phyloP scores from a whole-genome alignment of 1,140 invertebrate species.

The Sycobia sp. region DNA sequence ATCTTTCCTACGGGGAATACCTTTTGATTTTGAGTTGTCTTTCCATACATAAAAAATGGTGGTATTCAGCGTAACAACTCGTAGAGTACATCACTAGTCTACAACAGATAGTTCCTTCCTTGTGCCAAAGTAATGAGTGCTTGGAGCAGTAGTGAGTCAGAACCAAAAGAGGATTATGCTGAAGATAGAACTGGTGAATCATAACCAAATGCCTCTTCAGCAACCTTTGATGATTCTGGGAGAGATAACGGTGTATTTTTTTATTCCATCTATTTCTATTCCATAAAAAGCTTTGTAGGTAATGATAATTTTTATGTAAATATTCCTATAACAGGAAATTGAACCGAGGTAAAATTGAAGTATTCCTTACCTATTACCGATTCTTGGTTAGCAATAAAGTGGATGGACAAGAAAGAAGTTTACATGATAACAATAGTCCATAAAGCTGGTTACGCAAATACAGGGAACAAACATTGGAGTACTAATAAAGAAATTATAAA shows the following conservation, averaged over 20 bases:
- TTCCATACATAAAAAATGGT: too few relatives aligned
- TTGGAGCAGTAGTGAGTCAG: neutral
- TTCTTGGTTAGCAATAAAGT: too few relatives aligned
- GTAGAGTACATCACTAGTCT: slow-evolving; percentile 1
- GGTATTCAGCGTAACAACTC: slow-evolving; percentile 2
- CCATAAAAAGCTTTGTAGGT: slow-evolving; percentile 4
- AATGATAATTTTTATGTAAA: neutral
- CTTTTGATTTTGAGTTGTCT: slow-evolving; percentile 4
- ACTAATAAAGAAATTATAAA: too few relatives aligned
- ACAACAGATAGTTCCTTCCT: neutral
- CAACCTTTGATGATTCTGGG: slow-evolving; percentile 1
- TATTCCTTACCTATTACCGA: too few relatives aligned
- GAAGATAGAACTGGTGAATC: neutral
- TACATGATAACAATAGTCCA: too few relatives aligned
- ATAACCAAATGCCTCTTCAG: neutral
- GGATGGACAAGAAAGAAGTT: too few relatives aligned
- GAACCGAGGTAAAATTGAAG: neutral
- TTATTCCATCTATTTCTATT: neutral
- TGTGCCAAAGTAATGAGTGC: neutral
- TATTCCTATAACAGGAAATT: neutral
- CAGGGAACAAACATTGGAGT: too few relatives aligned
- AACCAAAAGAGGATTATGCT: slow-evolving; percentile 1
- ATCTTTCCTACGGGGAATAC: neutral
- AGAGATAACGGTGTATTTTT: too few relatives aligned
- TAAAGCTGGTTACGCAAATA: too few relatives aligned